Percentiles rank a stretch among this genome's conserved stretches.
Conservation (phyloP, 2,113 vertebrate genomes). For the Otocyon megalotis region DNA sequence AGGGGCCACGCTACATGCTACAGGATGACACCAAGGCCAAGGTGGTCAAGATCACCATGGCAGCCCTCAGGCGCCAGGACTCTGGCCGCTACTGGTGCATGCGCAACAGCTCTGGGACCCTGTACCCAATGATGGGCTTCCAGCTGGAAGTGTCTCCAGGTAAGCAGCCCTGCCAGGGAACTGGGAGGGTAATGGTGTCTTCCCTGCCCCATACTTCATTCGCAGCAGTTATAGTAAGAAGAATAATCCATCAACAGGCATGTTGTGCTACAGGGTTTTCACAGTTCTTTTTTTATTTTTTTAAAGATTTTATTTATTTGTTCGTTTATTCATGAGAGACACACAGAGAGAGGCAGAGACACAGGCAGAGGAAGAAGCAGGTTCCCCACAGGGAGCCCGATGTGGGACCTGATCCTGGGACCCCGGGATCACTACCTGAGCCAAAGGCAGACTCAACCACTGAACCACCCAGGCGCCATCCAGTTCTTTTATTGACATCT, state of each 20-base stretch:
- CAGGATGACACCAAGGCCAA: rapidly evolving
- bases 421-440: too few relatives aligned
- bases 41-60: conserved; percentile 72
- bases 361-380: too few relatives aligned
- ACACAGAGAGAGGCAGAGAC: too few relatives aligned
- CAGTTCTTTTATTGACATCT: neutral
- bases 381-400: too few relatives aligned
- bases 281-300: neutral
- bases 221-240: too few relatives aligned
- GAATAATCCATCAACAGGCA: rapidly evolving
- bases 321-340: too few relatives aligned
- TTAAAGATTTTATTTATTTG: too few relatives aligned
- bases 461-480: too few relatives aligned
- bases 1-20: rapidly evolving
- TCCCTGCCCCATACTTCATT: neutral
- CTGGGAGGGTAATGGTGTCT: neutral
- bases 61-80: conserved; percentile 76
- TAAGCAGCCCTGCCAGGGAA: conserved; percentile 62
- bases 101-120: rapidly evolving
- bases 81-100: conserved; percentile 78
- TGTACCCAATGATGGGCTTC: conserved; percentile 1
- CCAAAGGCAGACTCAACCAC: too few relatives aligned
- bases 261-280: neutral
- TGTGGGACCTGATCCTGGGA: too few relatives aligned
- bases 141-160: conserved; percentile 82